phyloP scores from a whole-genome alignment of 2,888 invertebrate species.

The Drosophila emarginata region DNA sequence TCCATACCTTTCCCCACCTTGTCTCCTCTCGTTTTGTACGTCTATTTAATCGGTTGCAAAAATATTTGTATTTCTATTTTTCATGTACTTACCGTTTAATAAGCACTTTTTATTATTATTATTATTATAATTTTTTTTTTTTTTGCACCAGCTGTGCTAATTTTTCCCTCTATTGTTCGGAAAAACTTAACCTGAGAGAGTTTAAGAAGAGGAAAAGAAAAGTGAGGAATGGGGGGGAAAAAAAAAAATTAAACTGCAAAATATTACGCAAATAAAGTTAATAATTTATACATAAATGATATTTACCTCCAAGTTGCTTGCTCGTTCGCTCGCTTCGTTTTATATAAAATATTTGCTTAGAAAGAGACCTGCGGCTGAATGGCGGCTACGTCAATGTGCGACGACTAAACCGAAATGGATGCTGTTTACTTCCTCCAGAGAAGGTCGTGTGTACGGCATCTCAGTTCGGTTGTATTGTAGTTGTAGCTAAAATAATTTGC shows the following conservation, averaged over 20 bases:
- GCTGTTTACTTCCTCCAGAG: neutral
- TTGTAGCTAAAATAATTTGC: neutral
- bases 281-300: slow-evolving; percentile 44
- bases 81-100: slow-evolving; percentile 61
- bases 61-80: slow-evolving; percentile 66
- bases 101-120: slow-evolving; percentile 38
- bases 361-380: neutral
- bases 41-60: slow-evolving; percentile 64
- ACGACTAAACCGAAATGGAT: neutral
- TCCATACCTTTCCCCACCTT: neutral
- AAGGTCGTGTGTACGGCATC: slow-evolving; percentile 4
- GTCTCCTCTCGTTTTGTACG: neutral
- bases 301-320: slow-evolving; percentile 28
- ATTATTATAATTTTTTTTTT: neutral
- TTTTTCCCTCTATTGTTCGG: slow-evolving; percentile 69
- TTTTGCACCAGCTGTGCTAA: slow-evolving; percentile 64
- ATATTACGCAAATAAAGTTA: slow-evolving; percentile 23
- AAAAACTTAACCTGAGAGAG: slow-evolving; percentile 58
- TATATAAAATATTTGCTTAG: slow-evolving; percentile 30
- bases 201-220: slow-evolving; percentile 26
- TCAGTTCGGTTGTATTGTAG: neutral
- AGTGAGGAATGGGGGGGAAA: neutral
- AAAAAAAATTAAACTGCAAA: neutral
- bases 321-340: slow-evolving; percentile 20
- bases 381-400: slow-evolving; percentile 10